These are phyloP conservation scores for Chaetops frenatus DNA, from an alignment of 2,113 vertebrate genomes.

Conservation along the genomic window DNA sequence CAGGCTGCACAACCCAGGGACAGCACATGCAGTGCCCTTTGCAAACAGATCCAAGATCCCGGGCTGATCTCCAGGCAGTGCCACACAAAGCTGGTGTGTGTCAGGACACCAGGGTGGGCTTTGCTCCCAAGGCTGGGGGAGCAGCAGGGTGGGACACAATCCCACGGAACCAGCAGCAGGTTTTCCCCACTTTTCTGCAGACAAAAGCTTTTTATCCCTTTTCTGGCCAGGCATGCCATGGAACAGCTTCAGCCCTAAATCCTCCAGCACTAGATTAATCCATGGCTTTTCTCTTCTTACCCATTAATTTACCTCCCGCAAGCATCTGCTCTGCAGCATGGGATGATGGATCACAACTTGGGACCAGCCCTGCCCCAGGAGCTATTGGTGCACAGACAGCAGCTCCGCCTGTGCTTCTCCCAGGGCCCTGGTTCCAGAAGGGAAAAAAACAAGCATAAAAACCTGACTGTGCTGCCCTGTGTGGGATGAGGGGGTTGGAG, in stretches of 20 bases:
- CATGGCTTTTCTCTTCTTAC: neutral
- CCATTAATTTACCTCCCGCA: neutral
- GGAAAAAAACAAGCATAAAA: neutral
- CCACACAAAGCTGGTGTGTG: rapidly evolving
- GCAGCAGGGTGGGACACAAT: neutral
- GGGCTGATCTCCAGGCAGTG: no score
- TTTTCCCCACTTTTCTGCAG: neutral
- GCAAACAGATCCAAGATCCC: rapidly evolving
- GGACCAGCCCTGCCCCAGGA: neutral
- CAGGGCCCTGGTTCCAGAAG: neutral
- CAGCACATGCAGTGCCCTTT: rapidly evolving
- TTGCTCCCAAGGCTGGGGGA: neutral
- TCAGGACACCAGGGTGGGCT: neutral
- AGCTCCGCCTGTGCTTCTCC: neutral
- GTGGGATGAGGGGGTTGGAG: rapidly evolving
- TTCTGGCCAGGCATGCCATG: neutral
- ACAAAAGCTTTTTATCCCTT: neutral
- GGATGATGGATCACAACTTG: neutral
- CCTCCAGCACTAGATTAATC: neutral
- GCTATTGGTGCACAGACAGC: neutral
- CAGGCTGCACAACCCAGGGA: neutral
- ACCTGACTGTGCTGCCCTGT: rapidly evolving
- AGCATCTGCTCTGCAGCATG: neutral
- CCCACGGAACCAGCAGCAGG: neutral
- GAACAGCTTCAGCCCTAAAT: neutral